Conservation (phyloP, 2,113 vertebrate species). For the Anas platyrhynchos region DNA sequence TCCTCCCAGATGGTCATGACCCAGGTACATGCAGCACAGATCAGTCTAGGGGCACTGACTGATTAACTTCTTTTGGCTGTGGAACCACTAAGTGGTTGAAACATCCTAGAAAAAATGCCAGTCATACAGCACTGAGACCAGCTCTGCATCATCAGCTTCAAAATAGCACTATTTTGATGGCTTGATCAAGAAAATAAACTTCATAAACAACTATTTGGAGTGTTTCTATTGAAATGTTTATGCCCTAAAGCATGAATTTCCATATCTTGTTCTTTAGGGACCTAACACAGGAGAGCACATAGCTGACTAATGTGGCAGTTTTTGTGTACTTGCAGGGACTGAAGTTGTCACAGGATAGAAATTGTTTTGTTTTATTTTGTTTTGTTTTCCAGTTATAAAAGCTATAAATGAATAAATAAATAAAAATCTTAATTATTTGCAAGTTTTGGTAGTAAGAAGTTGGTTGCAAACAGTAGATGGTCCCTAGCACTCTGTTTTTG, state of each 20-base stretch:
- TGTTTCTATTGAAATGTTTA: not conserved
- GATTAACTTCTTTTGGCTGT: not conserved
- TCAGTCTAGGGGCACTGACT: not conserved
- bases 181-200: not conserved
- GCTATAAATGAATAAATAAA: not conserved
- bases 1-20: not conserved
- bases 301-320: not conserved
- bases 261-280: not conserved
- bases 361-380: not conserved
- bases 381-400: rapidly evolving
- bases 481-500: not conserved
- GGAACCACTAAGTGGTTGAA: not conserved
- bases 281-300: not conserved
- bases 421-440: not conserved
- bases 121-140: not conserved
- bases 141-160: not conserved
- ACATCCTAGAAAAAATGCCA: not conserved
- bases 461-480: not conserved
- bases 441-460: not conserved
- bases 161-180: not conserved
- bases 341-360: not conserved
- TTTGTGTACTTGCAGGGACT: not conserved
- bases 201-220: not conserved
- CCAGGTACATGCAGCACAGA: not conserved
- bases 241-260: not conserved